Conservation (phyloP, 2,888 invertebrate genomes). For the Drosophila dives region DNA sequence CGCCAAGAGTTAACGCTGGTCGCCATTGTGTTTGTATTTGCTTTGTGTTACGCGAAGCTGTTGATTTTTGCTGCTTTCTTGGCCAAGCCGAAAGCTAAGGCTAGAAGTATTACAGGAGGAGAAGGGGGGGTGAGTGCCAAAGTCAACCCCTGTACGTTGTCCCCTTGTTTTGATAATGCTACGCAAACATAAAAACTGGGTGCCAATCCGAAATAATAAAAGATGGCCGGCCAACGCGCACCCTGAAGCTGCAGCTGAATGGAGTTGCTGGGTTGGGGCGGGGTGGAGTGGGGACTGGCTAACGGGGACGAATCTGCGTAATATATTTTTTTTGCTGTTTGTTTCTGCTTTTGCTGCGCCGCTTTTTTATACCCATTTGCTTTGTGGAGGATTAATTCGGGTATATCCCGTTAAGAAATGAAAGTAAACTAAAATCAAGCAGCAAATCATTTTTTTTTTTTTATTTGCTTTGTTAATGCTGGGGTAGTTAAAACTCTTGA, state of each 20-base stretch:
- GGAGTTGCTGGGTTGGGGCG: not conserved
- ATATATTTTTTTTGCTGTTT: slow-evolving; percentile 55
- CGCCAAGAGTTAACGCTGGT: slow-evolving; percentile 15
- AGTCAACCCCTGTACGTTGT: slow-evolving; percentile 75
- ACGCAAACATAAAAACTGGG: slow-evolving; percentile 81
- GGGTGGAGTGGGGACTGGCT: slow-evolving; percentile 1
- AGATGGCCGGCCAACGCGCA: slow-evolving; percentile 77
- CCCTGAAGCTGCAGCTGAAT: slow-evolving; percentile 39
- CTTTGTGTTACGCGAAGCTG: slow-evolving; percentile 72
- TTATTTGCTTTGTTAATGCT: not conserved
- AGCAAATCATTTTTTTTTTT: not conserved
- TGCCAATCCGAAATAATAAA: slow-evolving; percentile 80
- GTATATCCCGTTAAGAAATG: slow-evolving; percentile 2
- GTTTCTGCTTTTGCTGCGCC: slow-evolving; percentile 42
- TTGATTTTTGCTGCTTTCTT: slow-evolving; percentile 68
- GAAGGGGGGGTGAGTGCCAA: slow-evolving; percentile 24
- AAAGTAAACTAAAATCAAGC: not conserved
- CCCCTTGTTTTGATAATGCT: slow-evolving; percentile 81
- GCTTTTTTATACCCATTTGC: slow-evolving; percentile 33
- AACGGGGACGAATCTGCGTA: slow-evolving; percentile 70
- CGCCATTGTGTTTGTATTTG: slow-evolving; percentile 70
- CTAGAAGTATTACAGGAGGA: slow-evolving; percentile 1
- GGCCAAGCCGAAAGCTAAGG: slow-evolving; percentile 36
- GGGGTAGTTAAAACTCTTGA: not conserved
- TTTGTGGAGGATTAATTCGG: not conserved